These are phyloP conservation scores for Chloroceryle amazona DNA, from an alignment of 2,797 vertebrate genomes.

Conservation along the genomic window DNA sequence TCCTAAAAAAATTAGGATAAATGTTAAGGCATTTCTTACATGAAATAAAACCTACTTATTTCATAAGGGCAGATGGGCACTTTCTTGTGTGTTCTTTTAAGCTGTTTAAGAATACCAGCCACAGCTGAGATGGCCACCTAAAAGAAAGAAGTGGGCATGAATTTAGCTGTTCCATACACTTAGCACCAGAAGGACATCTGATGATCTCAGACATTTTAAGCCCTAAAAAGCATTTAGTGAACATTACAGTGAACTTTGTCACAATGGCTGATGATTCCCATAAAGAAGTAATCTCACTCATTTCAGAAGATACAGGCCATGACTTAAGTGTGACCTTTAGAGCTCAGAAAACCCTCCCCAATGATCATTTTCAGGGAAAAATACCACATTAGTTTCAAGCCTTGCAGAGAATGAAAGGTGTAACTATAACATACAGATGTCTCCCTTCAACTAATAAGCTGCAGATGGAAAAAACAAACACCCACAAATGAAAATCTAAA, in stretches of 20 bases:
- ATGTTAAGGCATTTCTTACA: not conserved
- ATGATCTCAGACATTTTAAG: not conserved
- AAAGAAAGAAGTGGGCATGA: not conserved
- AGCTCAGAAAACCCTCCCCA: not conserved
- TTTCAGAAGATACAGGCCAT: not conserved
- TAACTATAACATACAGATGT: rapidly evolving
- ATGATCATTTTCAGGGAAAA: not conserved
- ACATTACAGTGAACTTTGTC: not conserved
- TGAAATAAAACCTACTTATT: conserved; percentile 85
- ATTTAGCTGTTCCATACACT: not conserved
- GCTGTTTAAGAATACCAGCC: conserved; percentile 95
- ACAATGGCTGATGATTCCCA: not conserved
- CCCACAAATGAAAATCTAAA: not conserved
- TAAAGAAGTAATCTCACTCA: not conserved
- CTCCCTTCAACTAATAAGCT: not conserved
- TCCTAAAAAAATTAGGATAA: not conserved
- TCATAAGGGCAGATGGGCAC: conserved; percentile 88
- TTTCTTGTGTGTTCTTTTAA: conserved; percentile 94
- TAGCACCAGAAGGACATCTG: not conserved
- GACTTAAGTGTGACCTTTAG: not conserved
- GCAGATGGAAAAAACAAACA: not conserved
- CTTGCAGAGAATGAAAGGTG: not conserved
- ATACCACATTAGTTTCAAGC: not conserved
- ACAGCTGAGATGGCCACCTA: conserved; percentile 97
- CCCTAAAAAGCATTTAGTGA: not conserved